Conservation (phyloP, 2,888 invertebrate species). For the Ypsolopha scabrella region DNA sequence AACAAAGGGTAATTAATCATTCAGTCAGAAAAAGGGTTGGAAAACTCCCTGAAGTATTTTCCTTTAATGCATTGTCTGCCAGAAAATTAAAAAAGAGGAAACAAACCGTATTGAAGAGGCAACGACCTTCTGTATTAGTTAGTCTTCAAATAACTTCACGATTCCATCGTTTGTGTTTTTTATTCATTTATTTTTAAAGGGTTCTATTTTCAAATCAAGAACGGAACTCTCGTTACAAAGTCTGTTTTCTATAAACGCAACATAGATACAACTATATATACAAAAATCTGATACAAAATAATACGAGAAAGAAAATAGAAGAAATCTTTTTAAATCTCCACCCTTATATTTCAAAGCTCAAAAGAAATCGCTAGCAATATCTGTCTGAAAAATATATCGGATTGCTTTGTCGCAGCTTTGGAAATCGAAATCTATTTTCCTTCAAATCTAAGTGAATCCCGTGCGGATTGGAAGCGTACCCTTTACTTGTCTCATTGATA, state of each 20-base stretch:
- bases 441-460: conserved; percentile 72
- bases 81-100: conserved; percentile 63
- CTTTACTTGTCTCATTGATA: conserved; percentile 72
- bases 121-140: conserved; percentile 34
- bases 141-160: conserved; percentile 3
- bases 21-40: conserved; percentile 58
- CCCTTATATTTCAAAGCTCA: conserved; percentile 70
- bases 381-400: conserved; percentile 72
- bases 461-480: conserved; percentile 70
- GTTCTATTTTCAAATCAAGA: neutral
- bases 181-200: neutral
- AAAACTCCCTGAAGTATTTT: conserved; percentile 58
- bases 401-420: conserved; percentile 71
- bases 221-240: neutral
- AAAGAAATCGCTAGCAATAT: conserved; percentile 71
- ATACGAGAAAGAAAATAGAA: conserved; percentile 36
- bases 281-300: neutral
- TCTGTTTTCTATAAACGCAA: neutral
- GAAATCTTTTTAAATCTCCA: conserved; percentile 53
- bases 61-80: conserved; percentile 63
- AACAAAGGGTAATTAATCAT: conserved; percentile 68
- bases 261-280: too few relatives aligned
- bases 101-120: conserved; percentile 40
- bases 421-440: conserved; percentile 71
- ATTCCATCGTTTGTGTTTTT: neutral